Percentiles rank a stretch among this genome's conserved stretches.
Conservation (phyloP, 2,113 vertebrate species). For the Sapajus apella region DNA sequence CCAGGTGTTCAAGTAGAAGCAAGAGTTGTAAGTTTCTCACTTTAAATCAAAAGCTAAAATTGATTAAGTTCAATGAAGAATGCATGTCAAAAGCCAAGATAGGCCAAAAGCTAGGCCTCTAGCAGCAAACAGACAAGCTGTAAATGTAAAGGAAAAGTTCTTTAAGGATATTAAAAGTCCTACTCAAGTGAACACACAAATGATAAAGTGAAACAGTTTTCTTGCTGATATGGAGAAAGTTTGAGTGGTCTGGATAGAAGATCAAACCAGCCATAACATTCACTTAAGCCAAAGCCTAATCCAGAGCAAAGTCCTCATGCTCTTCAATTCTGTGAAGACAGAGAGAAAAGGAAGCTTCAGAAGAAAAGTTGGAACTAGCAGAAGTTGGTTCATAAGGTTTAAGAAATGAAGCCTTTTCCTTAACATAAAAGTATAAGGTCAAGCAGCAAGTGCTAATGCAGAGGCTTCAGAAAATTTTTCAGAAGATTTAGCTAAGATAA, state of each 20-base stretch:
- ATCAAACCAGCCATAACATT: not conserved
- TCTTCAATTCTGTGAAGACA: not conserved
- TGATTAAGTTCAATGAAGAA: not conserved
- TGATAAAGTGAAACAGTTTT: not conserved
- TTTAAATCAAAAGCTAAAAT: not conserved
- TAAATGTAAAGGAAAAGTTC: not conserved
- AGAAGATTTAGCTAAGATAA: not conserved
- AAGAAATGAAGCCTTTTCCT: not conserved
- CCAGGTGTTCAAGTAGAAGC: not conserved
- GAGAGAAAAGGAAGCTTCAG: not conserved
- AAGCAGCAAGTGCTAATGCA: not conserved
- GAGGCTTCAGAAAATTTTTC: not conserved
- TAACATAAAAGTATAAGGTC: not conserved
- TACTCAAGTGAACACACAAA: not conserved
- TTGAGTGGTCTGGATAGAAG: not conserved
- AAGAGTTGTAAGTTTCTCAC: not conserved
- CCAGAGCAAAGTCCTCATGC: not conserved
- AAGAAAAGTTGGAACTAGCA: not conserved
- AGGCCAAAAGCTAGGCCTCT: not conserved
- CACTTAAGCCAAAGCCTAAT: not conserved
- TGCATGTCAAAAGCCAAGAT: not conserved
- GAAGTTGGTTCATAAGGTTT: not conserved
- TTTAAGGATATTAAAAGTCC: not conserved
- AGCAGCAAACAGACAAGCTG: not conserved
- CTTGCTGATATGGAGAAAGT: not conserved